Conservation (phyloP, 2,888 invertebrate species). For the Euclidia mi region DNA sequence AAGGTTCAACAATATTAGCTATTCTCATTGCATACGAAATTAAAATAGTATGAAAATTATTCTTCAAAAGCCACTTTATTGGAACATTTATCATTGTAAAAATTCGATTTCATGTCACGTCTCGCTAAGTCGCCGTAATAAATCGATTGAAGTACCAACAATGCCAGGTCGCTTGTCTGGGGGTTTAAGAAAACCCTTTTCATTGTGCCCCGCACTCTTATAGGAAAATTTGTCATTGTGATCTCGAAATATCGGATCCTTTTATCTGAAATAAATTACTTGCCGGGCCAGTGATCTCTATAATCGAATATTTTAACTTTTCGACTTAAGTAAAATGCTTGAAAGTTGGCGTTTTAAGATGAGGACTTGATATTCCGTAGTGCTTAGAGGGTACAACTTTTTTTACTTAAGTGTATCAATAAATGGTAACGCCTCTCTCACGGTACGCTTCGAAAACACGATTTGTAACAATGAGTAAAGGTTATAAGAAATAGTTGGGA, state of each 20-base stretch:
- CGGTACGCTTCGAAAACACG: conserved; percentile 18
- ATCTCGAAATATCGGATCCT: conserved; percentile 30
- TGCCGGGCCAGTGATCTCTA: conserved; percentile 35
- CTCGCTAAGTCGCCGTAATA: conserved; percentile 27
- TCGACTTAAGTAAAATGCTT: conserved; percentile 10
- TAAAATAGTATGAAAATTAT: conserved; percentile 13
- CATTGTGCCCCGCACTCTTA: conserved; percentile 30
- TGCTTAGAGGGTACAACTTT: conserved; percentile 14
- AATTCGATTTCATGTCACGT: conserved; percentile 41
- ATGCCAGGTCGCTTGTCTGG: conserved; percentile 16
- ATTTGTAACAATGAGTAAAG: conserved; percentile 37
- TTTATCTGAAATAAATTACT: conserved; percentile 40
- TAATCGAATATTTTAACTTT: conserved; percentile 32
- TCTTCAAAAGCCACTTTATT: conserved; percentile 20
- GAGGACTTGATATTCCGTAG: background rate
- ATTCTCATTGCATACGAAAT: conserved; percentile 1
- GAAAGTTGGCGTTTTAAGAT: background rate
- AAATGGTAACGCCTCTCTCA: conserved; percentile 21
- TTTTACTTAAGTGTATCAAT: conserved; percentile 17
- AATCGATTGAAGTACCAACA: conserved; percentile 38
- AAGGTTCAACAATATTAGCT: background rate
- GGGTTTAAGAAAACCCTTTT: conserved; percentile 33
- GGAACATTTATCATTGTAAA: conserved; percentile 31
- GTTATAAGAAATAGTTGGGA: conserved; percentile 30
- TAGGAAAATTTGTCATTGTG: conserved; percentile 42